These are phyloP conservation scores for Glaucomys volans DNA, from an alignment of 2,113 vertebrate genomes.

Conservation along the genomic window DNA sequence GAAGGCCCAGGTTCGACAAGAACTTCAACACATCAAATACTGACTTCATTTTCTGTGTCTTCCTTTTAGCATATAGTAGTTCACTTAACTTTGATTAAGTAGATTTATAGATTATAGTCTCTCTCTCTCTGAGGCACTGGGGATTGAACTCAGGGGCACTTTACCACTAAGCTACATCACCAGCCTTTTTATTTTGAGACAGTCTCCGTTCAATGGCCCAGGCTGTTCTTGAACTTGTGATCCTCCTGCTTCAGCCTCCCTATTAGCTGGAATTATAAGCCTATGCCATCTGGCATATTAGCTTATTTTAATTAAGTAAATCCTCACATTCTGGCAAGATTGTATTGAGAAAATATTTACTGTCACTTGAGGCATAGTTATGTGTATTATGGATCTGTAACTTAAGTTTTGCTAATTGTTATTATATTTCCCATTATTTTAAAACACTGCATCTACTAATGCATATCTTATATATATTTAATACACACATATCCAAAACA, in stretches of 20 bases:
- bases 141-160: too few species aligned
- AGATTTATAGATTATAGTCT: not conserved
- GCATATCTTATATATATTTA: not conserved
- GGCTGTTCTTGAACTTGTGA: too few species aligned
- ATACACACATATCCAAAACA: not conserved
- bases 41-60: not conserved
- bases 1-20: not conserved
- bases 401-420: not conserved
- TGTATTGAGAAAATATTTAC: not conserved
- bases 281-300: not conserved
- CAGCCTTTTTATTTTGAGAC: too few species aligned
- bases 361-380: not conserved
- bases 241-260: too few species aligned
- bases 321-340: not conserved
- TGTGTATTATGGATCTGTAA: not conserved
- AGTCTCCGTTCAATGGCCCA: too few species aligned
- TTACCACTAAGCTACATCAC: too few species aligned
- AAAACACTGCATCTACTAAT: not conserved
- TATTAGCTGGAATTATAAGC: too few species aligned
- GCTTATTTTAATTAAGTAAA: not conserved
- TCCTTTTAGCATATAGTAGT: not conserved
- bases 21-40: not conserved
- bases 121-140: too few species aligned
- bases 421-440: not conserved
- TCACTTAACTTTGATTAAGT: not conserved